phyloP scores from a whole-genome alignment of 1,140 invertebrate genomes.

The Heterodera schachtii region DNA sequence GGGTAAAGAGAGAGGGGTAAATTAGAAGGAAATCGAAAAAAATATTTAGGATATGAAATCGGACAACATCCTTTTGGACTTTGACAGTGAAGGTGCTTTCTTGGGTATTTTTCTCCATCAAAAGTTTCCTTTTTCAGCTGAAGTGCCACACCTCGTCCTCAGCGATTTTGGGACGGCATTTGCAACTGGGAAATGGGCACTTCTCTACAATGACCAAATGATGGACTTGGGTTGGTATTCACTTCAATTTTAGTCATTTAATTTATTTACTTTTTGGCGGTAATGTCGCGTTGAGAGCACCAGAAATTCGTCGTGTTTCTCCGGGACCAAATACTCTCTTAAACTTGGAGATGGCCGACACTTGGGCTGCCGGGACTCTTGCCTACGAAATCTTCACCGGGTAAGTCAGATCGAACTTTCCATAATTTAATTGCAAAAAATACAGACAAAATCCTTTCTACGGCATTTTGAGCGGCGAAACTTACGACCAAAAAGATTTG shows the following conservation, averaged over 20 bases:
- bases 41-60: conserved; percentile 41
- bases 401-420: conserved; percentile 13
- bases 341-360: conserved; percentile 47
- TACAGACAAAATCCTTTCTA: conserved; percentile 50
- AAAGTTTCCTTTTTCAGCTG: conserved; percentile 26
- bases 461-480: conserved; percentile 36
- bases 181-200: conserved; percentile 25
- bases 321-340: conserved; percentile 27
- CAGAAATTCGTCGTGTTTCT: conserved; percentile 41
- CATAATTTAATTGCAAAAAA: background rate
- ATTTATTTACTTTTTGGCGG: background rate
- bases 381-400: conserved; percentile 54
- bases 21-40: conserved; percentile 5
- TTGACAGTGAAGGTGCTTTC: conserved; percentile 44
- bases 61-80: conserved; percentile 49
- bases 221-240: conserved; percentile 34
- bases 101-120: conserved; percentile 26
- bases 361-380: conserved; percentile 45
- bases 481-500: conserved; percentile 44
- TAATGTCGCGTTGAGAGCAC: conserved; percentile 47
- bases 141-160: conserved; percentile 52
- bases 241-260: background rate
- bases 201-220: conserved; percentile 41
- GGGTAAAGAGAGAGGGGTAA: conserved; percentile 41
- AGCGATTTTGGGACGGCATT: conserved; percentile 52